These are phyloP conservation scores for Okamejei kenojei DNA, from an alignment of 2,797 vertebrate genomes.

Conservation along the genomic window DNA sequence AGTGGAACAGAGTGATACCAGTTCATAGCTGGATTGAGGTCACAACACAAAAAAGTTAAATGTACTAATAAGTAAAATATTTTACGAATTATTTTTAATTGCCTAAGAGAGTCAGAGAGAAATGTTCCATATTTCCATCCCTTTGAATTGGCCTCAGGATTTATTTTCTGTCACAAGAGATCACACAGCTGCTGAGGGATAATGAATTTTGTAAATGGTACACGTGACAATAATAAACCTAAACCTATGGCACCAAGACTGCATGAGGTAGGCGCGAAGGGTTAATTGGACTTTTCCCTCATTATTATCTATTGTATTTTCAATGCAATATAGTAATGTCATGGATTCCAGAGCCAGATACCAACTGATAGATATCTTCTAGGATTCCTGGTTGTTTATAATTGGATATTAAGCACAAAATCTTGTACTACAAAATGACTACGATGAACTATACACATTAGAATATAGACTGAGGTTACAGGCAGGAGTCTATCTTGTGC, in stretches of 20 bases:
- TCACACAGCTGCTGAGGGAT: not conserved
- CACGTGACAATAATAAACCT: too few species aligned
- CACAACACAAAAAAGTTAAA: not conserved
- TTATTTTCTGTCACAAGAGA: not conserved
- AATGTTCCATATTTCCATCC: not conserved
- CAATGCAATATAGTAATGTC: too few species aligned
- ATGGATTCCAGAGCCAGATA: too few species aligned
- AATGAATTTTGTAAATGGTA: not conserved
- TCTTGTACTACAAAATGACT: too few species aligned
- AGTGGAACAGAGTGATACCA: not conserved
- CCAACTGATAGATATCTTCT: too few species aligned
- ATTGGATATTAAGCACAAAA: too few species aligned
- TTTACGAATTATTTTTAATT: not conserved
- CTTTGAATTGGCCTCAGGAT: not conserved
- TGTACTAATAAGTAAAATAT: not conserved
- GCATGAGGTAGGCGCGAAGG: not conserved
- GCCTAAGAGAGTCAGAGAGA: not conserved
- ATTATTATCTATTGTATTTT: not conserved
- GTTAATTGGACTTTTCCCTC: not conserved
- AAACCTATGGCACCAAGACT: not conserved
- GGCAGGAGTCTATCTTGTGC: too few species aligned
- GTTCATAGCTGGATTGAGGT: not conserved
- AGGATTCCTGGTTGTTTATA: too few species aligned
- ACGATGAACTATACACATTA: too few species aligned
- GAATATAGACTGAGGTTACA: too few species aligned